phyloP scores from a whole-genome alignment of 1,140 invertebrate species.

The Armadillidium nasatum region DNA sequence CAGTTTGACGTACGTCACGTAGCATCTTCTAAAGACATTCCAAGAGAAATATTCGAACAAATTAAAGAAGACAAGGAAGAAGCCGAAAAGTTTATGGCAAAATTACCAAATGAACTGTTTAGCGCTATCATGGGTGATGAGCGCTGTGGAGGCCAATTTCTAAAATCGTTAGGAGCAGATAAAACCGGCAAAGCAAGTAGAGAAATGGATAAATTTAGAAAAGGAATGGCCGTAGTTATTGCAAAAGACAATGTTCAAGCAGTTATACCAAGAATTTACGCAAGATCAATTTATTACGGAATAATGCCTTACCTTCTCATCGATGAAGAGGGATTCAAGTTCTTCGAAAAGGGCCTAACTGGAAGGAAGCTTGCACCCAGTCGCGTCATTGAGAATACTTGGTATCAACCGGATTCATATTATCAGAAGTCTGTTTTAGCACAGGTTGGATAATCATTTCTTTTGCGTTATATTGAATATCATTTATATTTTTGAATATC shows the following conservation, averaged over 20 bases:
- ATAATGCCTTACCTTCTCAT: constrained; percentile 69
- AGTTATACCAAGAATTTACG: constrained; percentile 68
- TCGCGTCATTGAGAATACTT: constrained; percentile 41
- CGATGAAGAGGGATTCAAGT: constrained; percentile 68
- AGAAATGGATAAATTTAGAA: constrained; percentile 40
- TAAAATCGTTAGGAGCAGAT: constrained; percentile 55
- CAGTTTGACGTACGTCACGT: constrained; percentile 41
- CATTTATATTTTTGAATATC: too few species aligned
- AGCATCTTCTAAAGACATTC: constrained; percentile 42
- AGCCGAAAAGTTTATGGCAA: constrained; percentile 41
- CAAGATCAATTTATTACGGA: constrained; percentile 66
- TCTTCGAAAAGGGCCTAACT: constrained; percentile 57
- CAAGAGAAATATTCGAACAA: constrained; percentile 42
- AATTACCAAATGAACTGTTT: constrained; percentile 39
- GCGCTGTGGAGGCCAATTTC: constrained; percentile 49
- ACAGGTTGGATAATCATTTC: constrained; percentile 4
- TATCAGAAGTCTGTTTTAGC: constrained; percentile 27
- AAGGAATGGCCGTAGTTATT: constrained; percentile 55
- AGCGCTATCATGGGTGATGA: constrained; percentile 58
- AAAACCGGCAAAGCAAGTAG: constrained; percentile 52
- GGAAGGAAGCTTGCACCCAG: constrained; percentile 52
- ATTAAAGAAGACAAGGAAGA: constrained; percentile 40
- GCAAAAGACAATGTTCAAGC: constrained; percentile 70
- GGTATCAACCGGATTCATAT: constrained; percentile 40
- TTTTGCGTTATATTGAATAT: too few species aligned